Evolutionary conservation across 2,113 vertebrate species (phyloP).

Genomic region (Penelope pileata): DNA sequence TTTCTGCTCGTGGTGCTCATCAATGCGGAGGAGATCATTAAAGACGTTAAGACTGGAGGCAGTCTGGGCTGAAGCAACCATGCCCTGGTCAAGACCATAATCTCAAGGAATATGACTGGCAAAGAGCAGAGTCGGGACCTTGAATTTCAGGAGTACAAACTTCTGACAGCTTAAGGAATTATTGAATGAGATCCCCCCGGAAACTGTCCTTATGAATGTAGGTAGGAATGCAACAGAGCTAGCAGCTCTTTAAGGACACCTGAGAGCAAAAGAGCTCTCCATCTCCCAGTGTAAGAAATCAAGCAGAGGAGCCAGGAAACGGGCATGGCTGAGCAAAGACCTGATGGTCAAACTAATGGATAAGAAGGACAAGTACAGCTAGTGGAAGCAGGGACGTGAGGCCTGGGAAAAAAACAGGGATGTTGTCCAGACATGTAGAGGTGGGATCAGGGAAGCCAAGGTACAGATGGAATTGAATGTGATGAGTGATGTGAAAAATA

Average conservation of each 20-base stretch:
- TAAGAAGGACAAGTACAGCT: not conserved
- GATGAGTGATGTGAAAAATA: not conserved
- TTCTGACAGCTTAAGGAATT: not conserved
- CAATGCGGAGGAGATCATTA: too few relatives aligned
- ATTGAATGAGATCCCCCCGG: not conserved
- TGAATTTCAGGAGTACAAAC: not conserved
- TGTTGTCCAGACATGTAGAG: not conserved
- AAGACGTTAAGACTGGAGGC: too few relatives aligned
- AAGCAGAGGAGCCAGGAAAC: not conserved
- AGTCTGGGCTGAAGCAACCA: too few relatives aligned
- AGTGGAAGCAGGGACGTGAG: not conserved
- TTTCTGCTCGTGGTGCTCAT: too few relatives aligned
- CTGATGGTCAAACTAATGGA: too few relatives aligned
- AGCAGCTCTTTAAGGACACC: not conserved
- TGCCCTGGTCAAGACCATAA: too few relatives aligned
- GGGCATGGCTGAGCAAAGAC: too few relatives aligned
- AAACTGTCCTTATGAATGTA: not conserved
- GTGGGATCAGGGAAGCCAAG: not conserved
- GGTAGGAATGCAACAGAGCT: not conserved
- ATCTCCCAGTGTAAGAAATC: not conserved
- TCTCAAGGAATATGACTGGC: not conserved
- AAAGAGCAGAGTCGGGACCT: not conserved
- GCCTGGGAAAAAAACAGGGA: not conserved
- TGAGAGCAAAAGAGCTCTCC: not conserved
- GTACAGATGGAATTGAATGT: not conserved